Conservation (phyloP, 2,113 vertebrate species). For the Noctilio leporinus region DNA sequence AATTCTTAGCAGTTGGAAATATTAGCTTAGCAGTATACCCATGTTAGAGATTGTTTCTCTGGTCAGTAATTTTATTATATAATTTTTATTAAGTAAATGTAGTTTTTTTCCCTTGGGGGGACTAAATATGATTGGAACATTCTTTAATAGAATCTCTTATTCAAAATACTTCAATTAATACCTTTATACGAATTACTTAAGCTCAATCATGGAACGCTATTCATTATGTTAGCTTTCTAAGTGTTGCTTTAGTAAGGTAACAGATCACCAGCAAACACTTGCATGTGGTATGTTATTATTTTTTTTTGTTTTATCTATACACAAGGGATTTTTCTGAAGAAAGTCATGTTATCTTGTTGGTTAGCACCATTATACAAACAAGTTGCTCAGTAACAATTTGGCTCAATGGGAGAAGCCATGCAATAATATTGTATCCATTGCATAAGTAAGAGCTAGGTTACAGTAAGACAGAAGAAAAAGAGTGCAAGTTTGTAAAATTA, state of each 20-base stretch:
- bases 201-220: background rate
- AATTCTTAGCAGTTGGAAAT: background rate
- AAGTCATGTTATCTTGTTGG: slow-evolving; percentile 41
- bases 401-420: slow-evolving; percentile 67
- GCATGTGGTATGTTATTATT: slow-evolving; percentile 23
- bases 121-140: background rate
- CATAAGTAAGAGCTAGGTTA: slow-evolving; percentile 60
- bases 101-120: background rate
- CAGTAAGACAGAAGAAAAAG: slow-evolving; percentile 10
- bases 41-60: background rate
- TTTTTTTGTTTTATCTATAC: slow-evolving; percentile 46
- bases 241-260: slow-evolving; percentile 6
- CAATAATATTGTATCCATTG: slow-evolving; percentile 65
- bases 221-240: background rate
- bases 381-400: slow-evolving; percentile 58
- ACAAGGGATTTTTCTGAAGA: slow-evolving; percentile 67
- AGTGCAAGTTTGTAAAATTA: background rate
- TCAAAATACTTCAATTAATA: background rate
- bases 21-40: background rate
- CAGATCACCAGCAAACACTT: slow-evolving; percentile 47
- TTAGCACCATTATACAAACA: slow-evolving; percentile 65
- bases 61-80: background rate
- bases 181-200: background rate
- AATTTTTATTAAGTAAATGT: background rate
- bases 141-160: slow-evolving; percentile 5